These are phyloP conservation scores for Cenopis cana DNA, from an alignment of 2,888 invertebrate species.

Conservation along the genomic window DNA sequence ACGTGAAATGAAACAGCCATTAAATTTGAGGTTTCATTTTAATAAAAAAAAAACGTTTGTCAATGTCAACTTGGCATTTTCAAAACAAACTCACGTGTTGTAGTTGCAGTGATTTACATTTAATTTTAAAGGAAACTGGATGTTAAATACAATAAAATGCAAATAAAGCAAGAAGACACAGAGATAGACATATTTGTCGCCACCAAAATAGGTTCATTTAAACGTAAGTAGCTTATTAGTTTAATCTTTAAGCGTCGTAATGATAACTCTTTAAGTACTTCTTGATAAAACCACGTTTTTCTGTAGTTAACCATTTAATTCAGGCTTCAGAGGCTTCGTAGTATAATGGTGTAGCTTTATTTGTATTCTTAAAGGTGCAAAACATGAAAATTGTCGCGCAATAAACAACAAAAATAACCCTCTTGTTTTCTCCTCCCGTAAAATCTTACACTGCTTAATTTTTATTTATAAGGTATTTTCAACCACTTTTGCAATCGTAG, in stretches of 20 bases:
- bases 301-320: neutral
- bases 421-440: neutral
- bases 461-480: neutral
- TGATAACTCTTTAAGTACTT: neutral
- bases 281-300: neutral
- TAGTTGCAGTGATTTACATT: neutral
- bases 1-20: neutral
- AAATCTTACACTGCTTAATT: neutral
- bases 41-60: neutral
- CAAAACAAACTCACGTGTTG: constrained; percentile 41
- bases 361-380: neutral
- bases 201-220: constrained; percentile 83
- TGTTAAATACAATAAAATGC: constrained; percentile 52
- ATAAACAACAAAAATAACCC: neutral
- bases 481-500: neutral
- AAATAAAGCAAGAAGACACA: constrained; percentile 64
- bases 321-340: neutral
- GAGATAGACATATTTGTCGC: constrained; percentile 83
- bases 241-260: neutral
- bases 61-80: constrained; percentile 26
- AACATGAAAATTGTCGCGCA: neutral
- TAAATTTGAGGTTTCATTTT: neutral
- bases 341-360: neutral
- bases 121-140: neutral
- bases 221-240: constrained; percentile 73